phyloP scores from a whole-genome alignment of 2,113 vertebrate species.

The Haplochromis vanheusdeni region DNA sequence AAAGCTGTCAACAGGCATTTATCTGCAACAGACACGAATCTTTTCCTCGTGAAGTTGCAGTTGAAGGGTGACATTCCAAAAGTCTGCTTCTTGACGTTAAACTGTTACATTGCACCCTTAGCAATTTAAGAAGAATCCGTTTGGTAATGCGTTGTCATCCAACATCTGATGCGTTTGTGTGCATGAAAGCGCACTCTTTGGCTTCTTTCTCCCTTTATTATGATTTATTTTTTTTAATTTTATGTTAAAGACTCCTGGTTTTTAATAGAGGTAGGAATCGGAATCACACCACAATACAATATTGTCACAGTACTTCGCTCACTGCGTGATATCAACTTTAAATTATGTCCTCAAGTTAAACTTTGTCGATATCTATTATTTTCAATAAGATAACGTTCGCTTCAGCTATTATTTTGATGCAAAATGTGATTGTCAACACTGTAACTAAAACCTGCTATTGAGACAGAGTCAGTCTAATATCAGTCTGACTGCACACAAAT shows the following conservation, averaged over 20 bases:
- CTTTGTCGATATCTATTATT: background rate
- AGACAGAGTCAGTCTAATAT: background rate
- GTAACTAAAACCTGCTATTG: background rate
- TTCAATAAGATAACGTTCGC: background rate
- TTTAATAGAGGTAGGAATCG: background rate
- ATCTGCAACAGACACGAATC: slow-evolving; percentile 14
- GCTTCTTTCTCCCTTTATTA: background rate
- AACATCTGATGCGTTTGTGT: background rate
- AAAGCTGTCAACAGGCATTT: background rate
- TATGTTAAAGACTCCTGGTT: background rate
- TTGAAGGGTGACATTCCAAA: slow-evolving; percentile 20
- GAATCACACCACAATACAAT: background rate
- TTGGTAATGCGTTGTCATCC: background rate
- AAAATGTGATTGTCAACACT: background rate
- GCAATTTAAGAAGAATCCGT: background rate
- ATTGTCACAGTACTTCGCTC: background rate
- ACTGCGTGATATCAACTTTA: background rate
- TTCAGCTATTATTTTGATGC: background rate
- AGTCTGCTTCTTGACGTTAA: background rate
- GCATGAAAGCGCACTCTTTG: background rate
- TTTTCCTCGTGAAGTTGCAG: background rate
- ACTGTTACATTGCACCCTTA: background rate
- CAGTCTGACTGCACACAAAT: background rate
- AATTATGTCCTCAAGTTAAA: background rate
- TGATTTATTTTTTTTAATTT: fast-evolving